Evolutionary conservation across 2,888 invertebrate genomes (phyloP).

Genomic region (Ypsolopha sequella): DNA sequence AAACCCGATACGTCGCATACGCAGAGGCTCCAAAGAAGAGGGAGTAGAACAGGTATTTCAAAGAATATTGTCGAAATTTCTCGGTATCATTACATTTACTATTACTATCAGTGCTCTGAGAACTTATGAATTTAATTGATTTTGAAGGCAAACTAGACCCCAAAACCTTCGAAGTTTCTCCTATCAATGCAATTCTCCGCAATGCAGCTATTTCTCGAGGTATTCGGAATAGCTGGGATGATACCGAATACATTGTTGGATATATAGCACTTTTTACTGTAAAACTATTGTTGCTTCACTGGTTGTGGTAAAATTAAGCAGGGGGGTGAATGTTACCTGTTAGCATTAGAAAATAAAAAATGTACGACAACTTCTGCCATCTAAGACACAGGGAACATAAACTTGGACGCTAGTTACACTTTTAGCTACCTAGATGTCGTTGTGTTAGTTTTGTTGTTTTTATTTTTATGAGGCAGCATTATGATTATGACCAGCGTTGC

Average conservation of each 20-base stretch:
- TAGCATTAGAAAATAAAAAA: no score
- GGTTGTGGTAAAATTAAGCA: no score
- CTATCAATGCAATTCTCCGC: constrained; percentile 22
- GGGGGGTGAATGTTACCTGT: no score
- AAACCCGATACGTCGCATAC: constrained; percentile 43
- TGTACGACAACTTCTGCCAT: no score
- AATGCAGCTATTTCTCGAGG: constrained; percentile 24
- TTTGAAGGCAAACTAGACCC: constrained; percentile 17
- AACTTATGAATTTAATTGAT: constrained; percentile 17
- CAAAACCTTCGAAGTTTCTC: constrained; percentile 17
- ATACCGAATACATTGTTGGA: constrained; percentile 27
- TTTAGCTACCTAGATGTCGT: no score
- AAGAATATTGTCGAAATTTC: constrained; percentile 17
- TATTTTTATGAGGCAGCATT: no score
- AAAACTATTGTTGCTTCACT: no score
- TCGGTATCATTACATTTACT: constrained; percentile 16
- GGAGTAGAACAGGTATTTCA: constrained; percentile 39
- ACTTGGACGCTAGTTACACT: no score
- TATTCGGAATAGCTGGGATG: constrained; percentile 29
- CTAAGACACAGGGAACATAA: no score
- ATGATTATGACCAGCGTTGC: no score
- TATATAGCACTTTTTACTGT: no score
- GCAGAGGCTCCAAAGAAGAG: constrained; percentile 38
- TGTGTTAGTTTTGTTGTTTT: no score
- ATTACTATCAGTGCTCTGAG: constrained; percentile 18